Evolutionary conservation across 2,888 invertebrate genomes (phyloP).

Genomic region (Acleris emargana): DNA sequence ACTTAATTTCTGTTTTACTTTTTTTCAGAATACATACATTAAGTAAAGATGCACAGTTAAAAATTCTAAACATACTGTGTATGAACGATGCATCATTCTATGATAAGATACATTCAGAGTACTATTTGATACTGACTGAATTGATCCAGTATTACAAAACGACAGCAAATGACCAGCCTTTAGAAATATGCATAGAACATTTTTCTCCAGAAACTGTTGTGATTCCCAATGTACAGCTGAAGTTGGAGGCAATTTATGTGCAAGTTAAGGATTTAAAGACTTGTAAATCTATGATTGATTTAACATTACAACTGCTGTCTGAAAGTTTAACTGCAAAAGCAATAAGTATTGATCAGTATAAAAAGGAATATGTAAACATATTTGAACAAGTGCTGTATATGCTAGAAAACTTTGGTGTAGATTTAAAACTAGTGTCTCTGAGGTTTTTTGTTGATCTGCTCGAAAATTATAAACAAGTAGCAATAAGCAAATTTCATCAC

Average conservation of each 20-base stretch:
- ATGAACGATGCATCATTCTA: slow-evolving; percentile 79
- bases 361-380: slow-evolving; percentile 48
- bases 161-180: slow-evolving; percentile 39
- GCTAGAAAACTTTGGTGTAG: slow-evolving; percentile 64
- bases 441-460: slow-evolving; percentile 66
- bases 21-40: slow-evolving; percentile 77
- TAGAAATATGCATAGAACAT: slow-evolving; percentile 61
- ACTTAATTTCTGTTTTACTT: not conserved
- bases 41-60: slow-evolving; percentile 82
- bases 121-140: slow-evolving; percentile 66
- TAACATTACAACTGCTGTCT: slow-evolving; percentile 64
- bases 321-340: slow-evolving; percentile 66
- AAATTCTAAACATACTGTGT: slow-evolving; percentile 80
- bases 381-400: slow-evolving; percentile 57
- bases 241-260: slow-evolving; percentile 72
- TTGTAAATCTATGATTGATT: slow-evolving; percentile 63
- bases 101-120: slow-evolving; percentile 75
- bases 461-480: slow-evolving; percentile 56
- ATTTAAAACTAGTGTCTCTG: slow-evolving; percentile 63
- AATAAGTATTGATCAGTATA: slow-evolving; percentile 52
- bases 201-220: slow-evolving; percentile 72
- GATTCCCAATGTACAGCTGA: slow-evolving; percentile 64
- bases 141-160: slow-evolving; percentile 72
- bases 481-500: slow-evolving; percentile 53
- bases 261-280: slow-evolving; percentile 59